A percentile compares a stretch with the other conserved stretches of the same genome.
Evolutionary conservation across 2,113 vertebrate species (phyloP).

Genomic region (Limnothrissa miodon): DNA sequence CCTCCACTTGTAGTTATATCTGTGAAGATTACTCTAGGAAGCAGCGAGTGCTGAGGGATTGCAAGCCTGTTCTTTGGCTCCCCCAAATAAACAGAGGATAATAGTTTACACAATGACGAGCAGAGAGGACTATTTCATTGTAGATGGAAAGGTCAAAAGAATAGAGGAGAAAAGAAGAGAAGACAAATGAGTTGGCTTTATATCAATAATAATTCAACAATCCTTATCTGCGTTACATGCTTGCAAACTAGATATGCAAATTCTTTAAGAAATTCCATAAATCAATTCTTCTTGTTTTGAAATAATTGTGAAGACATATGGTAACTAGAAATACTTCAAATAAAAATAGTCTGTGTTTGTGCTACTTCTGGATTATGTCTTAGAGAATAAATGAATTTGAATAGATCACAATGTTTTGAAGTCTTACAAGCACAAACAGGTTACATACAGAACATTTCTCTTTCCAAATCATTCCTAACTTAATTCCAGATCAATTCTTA

Average conservation of each 20-base stretch:
- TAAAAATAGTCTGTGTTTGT: background rate
- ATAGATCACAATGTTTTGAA: background rate
- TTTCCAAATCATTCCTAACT: background rate
- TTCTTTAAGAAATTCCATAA: too few relatives aligned
- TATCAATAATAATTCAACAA: too few relatives aligned
- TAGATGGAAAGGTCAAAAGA: too few relatives aligned
- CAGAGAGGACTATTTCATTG: background rate
- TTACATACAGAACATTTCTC: background rate
- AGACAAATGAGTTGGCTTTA: background rate
- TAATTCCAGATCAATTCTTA: background rate
- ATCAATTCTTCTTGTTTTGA: background rate
- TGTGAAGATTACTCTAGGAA: background rate
- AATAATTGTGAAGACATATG: background rate
- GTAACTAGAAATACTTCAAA: background rate
- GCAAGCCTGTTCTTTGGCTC: background rate
- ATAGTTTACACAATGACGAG: background rate
- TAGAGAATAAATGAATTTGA: background rate
- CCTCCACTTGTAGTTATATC: background rate
- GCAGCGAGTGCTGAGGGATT: background rate
- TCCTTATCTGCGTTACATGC: background rate
- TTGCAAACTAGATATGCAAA: background rate
- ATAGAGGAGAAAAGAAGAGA: background rate
- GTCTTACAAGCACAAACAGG: background rate
- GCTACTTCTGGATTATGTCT: background rate
- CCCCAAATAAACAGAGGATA: background rate